A percentile compares a stretch with the other conserved stretches of the same genome.
Conservation (phyloP, 2,888 invertebrate genomes). For the Tipula helvola region DNA sequence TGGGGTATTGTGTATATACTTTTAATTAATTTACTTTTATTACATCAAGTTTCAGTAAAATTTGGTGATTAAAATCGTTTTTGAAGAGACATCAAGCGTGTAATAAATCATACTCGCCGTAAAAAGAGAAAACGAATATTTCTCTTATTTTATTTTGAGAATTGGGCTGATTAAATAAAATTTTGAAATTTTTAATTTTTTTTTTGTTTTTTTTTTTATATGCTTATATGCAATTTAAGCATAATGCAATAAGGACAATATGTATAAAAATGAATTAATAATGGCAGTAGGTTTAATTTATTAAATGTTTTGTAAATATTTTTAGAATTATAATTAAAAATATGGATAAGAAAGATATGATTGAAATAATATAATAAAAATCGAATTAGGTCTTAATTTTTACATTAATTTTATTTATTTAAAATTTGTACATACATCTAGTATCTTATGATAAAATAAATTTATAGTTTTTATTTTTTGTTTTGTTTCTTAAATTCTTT, state of each 20-base stretch:
- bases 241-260: neutral
- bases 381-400: neutral
- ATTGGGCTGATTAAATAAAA: neutral
- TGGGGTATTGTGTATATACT: neutral
- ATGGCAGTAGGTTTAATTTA: neutral
- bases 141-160: neutral
- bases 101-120: neutral
- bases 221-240: neutral
- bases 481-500: neutral
- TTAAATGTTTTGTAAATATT: neutral
- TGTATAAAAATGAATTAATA: neutral
- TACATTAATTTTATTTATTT: neutral
- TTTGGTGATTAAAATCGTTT: neutral
- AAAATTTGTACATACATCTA: neutral
- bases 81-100: neutral
- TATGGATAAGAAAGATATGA: neutral
- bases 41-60: neutral
- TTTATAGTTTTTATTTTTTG: neutral
- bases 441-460: neutral
- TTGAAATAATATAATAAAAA: neutral
- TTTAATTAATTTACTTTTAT: neutral
- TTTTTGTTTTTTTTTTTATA: neutral
- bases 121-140: neutral
- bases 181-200: neutral
- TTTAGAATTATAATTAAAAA: neutral